These are phyloP conservation scores for Oceanites oceanicus DNA, from an alignment of 2,113 vertebrate species.

Conservation along the genomic window DNA sequence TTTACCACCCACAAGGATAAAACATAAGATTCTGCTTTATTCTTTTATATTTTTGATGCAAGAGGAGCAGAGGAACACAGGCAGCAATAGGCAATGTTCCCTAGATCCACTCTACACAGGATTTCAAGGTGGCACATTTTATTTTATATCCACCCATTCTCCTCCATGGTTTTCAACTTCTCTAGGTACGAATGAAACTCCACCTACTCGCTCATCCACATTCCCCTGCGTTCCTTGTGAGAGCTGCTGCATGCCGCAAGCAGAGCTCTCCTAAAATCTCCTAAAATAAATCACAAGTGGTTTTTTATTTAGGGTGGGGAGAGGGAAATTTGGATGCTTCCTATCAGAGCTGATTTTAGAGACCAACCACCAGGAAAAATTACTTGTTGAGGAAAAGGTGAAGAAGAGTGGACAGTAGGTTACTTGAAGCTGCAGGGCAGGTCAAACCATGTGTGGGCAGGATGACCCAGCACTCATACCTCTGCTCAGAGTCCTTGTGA, in stretches of 20 bases:
- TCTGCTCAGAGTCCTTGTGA: background rate
- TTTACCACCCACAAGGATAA: background rate
- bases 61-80: background rate
- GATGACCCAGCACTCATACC: background rate
- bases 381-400: background rate
- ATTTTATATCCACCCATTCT: background rate
- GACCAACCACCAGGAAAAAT: background rate
- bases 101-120: background rate
- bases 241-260: background rate
- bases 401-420: background rate
- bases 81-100: background rate
- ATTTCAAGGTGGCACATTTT: background rate
- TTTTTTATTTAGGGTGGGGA: background rate
- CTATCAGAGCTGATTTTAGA: background rate
- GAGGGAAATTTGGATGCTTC: background rate
- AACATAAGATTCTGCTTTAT: background rate
- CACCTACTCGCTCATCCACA: fast-evolving
- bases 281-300: background rate
- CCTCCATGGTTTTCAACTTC: background rate
- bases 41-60: background rate
- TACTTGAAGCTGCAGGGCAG: background rate
- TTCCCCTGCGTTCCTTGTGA: background rate
- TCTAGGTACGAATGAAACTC: background rate
- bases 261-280: background rate
- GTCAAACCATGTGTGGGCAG: background rate